Base-by-base conservation (phyloP, 1,140 invertebrate genomes). In the Melitaea cinxia region DNA sequence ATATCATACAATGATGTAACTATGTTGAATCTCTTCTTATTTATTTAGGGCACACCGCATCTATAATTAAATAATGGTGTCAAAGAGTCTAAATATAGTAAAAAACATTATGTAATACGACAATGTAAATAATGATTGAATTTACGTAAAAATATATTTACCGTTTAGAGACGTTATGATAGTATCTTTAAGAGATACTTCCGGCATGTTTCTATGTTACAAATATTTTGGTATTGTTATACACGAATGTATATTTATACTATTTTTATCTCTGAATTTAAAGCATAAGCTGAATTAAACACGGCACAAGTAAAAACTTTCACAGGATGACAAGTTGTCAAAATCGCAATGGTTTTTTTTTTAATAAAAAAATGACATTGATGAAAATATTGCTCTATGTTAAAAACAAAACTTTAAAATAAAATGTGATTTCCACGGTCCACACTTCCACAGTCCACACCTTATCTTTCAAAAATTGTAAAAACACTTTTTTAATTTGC, bases 51-150 rank as follows among this genome's bases (percentile, higher is more conserved):
- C 80, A 77, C 63, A 61, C 68, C 52, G 73, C 62, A 73, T 77
- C 87, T 89, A 88, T 82, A 89, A 89, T 83, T 88, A 85, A 83
- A 82, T 71, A 77, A 81, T 80, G 71, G 58, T 80, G 79, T 83
- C 82, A 74, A 80, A 77, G 56, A 59, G 73, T 77, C 73, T 72
- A 75, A 75, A 77, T 82, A 73, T 80, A 73, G 71, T 59, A 74
- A 53, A 78, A 81, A 79, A 80, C 73, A 73, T 88, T 88, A 88
- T 87, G 76, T 89, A 89, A 88, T 42, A 42, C 37, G 15, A 12
- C 75, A 42, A 50, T 55, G 24, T 75, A 68, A 75, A 75, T 71
- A 70, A 65, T 49, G 49, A 63, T 52, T 35, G 58, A 53, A 47
- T 47, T 4, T 68, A 64, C 37, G 12, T 47, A 45, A 37, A 53